Evolutionary conservation across 2,113 vertebrate genomes (phyloP).

Genomic region (Cyanoramphus novaezelandiae): DNA sequence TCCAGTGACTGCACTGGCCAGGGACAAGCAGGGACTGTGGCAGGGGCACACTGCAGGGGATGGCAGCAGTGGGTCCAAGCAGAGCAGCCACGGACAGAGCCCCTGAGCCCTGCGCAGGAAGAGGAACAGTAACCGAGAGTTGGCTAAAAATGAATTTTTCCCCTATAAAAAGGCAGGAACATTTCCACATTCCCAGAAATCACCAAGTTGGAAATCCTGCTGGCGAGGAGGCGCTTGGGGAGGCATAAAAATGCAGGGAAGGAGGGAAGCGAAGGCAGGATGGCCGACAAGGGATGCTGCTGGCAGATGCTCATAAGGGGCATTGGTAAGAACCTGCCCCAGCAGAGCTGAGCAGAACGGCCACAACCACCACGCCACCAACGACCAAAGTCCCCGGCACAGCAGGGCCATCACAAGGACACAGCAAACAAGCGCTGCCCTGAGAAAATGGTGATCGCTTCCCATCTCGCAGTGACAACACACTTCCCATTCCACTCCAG

Average conservation of each 20-base stretch:
- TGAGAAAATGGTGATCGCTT: slow-evolving; percentile 48
- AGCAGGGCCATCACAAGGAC: background rate
- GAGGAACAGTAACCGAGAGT: slow-evolving; percentile 32
- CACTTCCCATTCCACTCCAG: slow-evolving; percentile 57
- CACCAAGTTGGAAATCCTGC: background rate
- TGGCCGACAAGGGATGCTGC: background rate
- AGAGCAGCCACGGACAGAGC: background rate
- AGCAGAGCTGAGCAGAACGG: background rate
- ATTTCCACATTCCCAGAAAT: slow-evolving; percentile 21
- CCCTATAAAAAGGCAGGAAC: slow-evolving; percentile 50
- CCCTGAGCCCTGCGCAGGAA: background rate
- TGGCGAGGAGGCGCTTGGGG: background rate
- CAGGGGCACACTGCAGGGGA: background rate
- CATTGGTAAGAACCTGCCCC: background rate
- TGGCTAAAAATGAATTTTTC: slow-evolving; percentile 51
- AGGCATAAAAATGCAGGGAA: background rate
- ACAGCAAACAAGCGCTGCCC: background rate
- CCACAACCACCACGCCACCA: accelerated
- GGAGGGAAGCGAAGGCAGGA: background rate
- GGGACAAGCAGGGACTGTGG: background rate
- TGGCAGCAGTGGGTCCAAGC: background rate
- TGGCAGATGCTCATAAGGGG: background rate
- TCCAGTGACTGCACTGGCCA: background rate
- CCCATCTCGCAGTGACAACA: slow-evolving; percentile 27
- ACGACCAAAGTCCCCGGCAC: background rate